Evolutionary conservation across 2,113 vertebrate genomes (phyloP).

Genomic region (Hoplias malabaricus): DNA sequence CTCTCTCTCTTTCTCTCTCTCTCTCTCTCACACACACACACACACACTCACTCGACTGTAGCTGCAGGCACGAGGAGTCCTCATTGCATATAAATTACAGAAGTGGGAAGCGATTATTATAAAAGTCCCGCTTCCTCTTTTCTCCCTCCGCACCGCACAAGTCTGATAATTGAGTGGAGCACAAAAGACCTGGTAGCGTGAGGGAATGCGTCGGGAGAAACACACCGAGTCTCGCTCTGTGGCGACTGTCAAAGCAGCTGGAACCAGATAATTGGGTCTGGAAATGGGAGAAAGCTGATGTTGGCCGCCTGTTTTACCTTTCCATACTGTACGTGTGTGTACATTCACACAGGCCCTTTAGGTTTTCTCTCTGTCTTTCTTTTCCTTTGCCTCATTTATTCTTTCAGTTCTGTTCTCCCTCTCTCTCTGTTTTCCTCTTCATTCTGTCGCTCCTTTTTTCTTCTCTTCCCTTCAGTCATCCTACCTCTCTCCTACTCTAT

Average conservation of each 20-base stretch:
- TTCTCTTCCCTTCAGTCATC: not conserved
- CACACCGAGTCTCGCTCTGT: not conserved
- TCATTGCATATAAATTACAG: conserved; percentile 75
- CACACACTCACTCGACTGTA: conserved; percentile 56
- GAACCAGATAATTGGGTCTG: not conserved
- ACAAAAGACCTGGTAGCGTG: conserved; percentile 65
- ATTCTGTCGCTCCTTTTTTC: not conserved
- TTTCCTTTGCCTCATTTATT: not conserved
- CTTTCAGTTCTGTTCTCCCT: conserved; percentile 64
- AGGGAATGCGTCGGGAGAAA: conserved; percentile 14
- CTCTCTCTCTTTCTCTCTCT: conserved; percentile 24
- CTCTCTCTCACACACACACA: not conserved
- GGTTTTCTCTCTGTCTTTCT: not conserved
- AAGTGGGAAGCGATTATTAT: conserved; percentile 74
- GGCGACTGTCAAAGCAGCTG: not conserved
- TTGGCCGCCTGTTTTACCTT: not conserved
- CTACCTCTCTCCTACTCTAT: not conserved
- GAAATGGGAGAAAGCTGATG: not conserved
- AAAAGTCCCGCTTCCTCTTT: conserved; percentile 69
- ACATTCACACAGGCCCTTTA: not conserved
- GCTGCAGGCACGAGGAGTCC: conserved; percentile 63
- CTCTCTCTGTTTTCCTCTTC: conserved; percentile 32
- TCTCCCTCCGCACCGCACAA: conserved; percentile 53
- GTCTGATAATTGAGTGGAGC: conserved; percentile 80
- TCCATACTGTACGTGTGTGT: not conserved